Conservation (phyloP, 2,888 invertebrate genomes). For the Hetaerina titia region DNA sequence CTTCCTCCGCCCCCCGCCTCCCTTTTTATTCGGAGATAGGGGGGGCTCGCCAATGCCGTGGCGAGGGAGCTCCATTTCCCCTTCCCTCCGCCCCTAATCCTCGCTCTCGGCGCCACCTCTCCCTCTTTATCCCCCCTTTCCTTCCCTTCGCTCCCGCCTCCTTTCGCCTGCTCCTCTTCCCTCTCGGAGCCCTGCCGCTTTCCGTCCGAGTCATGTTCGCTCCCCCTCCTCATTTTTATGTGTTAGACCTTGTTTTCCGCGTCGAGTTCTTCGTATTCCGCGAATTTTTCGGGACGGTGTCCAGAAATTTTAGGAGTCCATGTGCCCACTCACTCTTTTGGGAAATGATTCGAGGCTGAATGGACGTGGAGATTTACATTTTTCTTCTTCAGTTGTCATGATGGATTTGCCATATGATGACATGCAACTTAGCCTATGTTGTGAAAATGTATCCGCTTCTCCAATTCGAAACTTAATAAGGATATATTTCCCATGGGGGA, state of each 20-base stretch:
- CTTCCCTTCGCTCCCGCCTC: background rate
- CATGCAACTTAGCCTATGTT: background rate
- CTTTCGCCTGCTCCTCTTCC: background rate
- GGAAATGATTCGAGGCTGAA: background rate
- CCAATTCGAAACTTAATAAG: background rate
- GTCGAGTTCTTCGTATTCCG: background rate
- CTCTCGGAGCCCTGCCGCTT: background rate
- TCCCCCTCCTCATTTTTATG: background rate
- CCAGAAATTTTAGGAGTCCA: background rate
- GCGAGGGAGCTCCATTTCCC: background rate
- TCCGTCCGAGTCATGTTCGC: background rate
- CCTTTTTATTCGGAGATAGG: constrained; percentile 15
- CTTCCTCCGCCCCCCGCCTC: background rate
- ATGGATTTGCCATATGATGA: background rate
- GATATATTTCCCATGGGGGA: no score
- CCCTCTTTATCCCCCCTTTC: background rate
- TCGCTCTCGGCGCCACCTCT: background rate
- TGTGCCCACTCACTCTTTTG: background rate
- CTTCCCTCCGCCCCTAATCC: background rate
- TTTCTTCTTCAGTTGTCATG: background rate
- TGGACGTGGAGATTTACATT: background rate
- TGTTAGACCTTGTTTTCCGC: background rate
- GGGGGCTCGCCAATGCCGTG: constrained; percentile 16
- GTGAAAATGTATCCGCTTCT: background rate
- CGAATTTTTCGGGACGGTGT: no score